phyloP scores from a whole-genome alignment of 1,140 invertebrate genomes.

The Brachionus paranguensis region DNA sequence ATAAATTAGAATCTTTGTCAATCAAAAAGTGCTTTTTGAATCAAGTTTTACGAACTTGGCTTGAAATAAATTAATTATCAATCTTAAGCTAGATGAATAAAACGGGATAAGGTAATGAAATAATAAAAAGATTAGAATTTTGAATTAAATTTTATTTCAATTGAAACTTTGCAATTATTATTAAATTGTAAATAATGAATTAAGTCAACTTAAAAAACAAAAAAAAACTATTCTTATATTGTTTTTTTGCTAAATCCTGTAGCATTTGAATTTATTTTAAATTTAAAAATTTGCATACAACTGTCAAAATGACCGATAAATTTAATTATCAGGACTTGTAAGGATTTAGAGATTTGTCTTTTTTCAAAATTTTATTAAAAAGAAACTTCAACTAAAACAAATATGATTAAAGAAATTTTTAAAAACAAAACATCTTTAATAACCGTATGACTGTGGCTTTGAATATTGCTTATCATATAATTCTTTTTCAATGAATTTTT shows the following conservation, averaged over 20 bases:
- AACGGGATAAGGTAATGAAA: conserved; percentile 3
- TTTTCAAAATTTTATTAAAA: neutral
- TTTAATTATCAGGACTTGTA: neutral
- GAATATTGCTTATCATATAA: neutral
- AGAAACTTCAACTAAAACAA: neutral
- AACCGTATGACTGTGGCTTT: neutral
- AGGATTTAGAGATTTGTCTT: neutral
- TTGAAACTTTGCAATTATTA: neutral
- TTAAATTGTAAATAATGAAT: neutral
- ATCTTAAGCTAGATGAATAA: conserved; percentile 17
- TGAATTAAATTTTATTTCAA: neutral
- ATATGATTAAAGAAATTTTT: neutral
- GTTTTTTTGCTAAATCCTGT: neutral
- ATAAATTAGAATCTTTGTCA: neutral
- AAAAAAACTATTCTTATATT: neutral
- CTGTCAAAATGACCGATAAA: neutral
- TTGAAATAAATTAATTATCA: conserved; percentile 6
- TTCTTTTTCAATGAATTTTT: conserved; percentile 2
- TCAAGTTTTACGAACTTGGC: conserved; percentile 2
- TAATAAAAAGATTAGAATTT: neutral
- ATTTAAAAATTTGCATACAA: neutral
- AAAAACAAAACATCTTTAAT: neutral
- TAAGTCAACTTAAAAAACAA: neutral
- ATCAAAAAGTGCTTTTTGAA: neutral
- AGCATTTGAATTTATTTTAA: neutral